These are phyloP conservation scores for Brachyhypopomus occidentalis DNA, from an alignment of 2,113 vertebrate species.

Conservation along the genomic window DNA sequence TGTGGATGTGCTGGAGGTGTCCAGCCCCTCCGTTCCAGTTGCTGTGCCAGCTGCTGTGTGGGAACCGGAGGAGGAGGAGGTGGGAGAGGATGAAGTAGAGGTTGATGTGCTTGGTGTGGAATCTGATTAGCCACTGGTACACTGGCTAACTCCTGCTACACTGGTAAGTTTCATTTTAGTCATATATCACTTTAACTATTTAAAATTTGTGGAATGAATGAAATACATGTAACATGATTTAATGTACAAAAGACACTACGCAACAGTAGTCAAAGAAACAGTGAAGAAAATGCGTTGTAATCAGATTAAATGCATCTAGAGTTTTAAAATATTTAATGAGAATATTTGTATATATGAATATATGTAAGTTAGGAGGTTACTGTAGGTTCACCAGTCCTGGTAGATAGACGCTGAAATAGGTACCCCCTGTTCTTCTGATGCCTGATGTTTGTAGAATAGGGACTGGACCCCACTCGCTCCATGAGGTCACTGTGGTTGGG, in stretches of 20 bases:
- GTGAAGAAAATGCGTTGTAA: too few species aligned
- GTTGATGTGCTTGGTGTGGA: slow-evolving; percentile 59
- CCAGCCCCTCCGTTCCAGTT: slow-evolving; percentile 39
- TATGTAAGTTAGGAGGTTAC: too few species aligned
- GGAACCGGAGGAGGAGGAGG: slow-evolving; percentile 49
- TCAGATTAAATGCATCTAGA: too few species aligned
- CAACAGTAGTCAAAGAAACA: too few species aligned
- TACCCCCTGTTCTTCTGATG: not conserved
- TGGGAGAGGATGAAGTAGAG: slow-evolving; percentile 50
- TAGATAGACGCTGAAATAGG: too few species aligned
- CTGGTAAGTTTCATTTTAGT: not conserved
- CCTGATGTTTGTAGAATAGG: not conserved
- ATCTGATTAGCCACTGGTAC: not conserved
- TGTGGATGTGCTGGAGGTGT: slow-evolving; percentile 63
- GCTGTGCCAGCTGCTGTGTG: slow-evolving; percentile 31
- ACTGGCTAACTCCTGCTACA: not conserved
- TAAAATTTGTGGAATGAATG: too few species aligned
- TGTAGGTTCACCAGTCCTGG: too few species aligned
- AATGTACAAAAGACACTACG: too few species aligned
- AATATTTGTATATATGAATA: too few species aligned
- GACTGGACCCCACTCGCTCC: not conserved
- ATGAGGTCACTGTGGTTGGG: not conserved
- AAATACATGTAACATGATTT: too few species aligned
- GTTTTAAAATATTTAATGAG: too few species aligned
- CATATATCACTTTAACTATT: not conserved